Evolutionary conservation across 2,113 vertebrate genomes (phyloP).

Genomic region (Entosphenus tridentatus): DNA sequence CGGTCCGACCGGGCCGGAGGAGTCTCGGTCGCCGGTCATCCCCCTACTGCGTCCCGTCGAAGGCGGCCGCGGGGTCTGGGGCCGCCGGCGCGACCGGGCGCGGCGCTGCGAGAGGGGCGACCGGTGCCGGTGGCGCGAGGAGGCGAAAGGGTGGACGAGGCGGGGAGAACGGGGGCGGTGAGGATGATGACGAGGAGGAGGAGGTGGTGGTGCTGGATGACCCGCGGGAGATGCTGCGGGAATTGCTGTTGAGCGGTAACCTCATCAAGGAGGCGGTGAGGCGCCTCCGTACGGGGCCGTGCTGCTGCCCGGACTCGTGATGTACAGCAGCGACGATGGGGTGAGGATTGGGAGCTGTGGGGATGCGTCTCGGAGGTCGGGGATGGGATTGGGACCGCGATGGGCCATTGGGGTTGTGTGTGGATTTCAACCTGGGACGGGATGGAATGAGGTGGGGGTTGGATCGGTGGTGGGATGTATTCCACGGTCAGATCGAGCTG

Average conservation of each 20-base stretch:
- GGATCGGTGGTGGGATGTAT: too few relatives aligned
- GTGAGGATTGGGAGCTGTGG: not conserved
- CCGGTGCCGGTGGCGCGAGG: not conserved
- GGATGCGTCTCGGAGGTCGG: not conserved
- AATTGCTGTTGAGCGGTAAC: conserved; percentile 2
- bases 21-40: not conserved
- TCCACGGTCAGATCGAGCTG: too few relatives aligned
- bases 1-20: not conserved
- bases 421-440: too few relatives aligned
- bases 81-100: not conserved
- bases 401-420: not conserved
- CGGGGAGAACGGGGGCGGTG: not conserved
- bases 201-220: not conserved
- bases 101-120: not conserved
- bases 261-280: not conserved
- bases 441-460: too few relatives aligned
- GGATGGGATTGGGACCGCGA: not conserved
- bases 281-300: not conserved
- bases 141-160: not conserved
- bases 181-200: too few relatives aligned
- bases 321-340: not conserved
- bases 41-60: not conserved
- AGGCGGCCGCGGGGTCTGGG: not conserved
- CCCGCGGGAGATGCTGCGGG: not conserved
- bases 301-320: not conserved